phyloP scores from a whole-genome alignment of 1,140 invertebrate genomes.

The Calosoma granatense region DNA sequence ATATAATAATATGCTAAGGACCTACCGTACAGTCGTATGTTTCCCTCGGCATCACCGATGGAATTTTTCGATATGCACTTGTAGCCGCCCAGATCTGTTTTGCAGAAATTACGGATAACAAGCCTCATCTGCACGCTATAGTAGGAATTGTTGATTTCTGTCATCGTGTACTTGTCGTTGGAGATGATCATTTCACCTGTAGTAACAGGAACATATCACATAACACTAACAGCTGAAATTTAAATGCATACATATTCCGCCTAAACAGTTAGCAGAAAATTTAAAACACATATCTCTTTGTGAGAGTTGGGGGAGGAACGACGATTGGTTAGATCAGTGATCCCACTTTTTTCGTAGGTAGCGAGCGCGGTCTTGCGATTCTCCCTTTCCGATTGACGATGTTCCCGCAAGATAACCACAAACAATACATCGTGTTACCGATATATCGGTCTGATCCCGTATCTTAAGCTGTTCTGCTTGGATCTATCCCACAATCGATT shows the following conservation, averaged over 20 bases:
- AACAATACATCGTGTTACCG: background rate
- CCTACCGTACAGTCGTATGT: conserved; percentile 80
- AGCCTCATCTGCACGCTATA: conserved; percentile 74
- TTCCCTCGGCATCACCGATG: conserved; percentile 78
- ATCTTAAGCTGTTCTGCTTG: background rate
- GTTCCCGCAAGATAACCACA: background rate
- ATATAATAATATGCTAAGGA: conserved; percentile 15
- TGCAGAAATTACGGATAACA: conserved; percentile 61
- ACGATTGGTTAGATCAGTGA: no score
- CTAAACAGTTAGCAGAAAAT: no score
- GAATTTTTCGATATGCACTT: conserved; percentile 89
- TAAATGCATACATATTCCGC: conserved; percentile 1
- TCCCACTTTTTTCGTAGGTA: background rate
- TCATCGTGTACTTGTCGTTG: conserved; percentile 70
- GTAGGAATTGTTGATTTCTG: conserved; percentile 57
- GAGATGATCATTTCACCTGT: conserved; percentile 79
- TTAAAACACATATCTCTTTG: no score
- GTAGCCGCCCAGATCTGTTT: conserved; percentile 75
- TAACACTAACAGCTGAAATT: background rate
- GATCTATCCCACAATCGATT: background rate
- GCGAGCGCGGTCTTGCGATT: background rate
- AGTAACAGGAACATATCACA: conserved; percentile 21
- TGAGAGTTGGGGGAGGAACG: no score
- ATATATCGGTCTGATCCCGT: background rate
- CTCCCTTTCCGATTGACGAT: background rate